Evolutionary conservation across 1,140 invertebrate genomes (phyloP), one percentile per base, ranked within the genome.

Genomic region (Drosophila chauvacae): DNA sequence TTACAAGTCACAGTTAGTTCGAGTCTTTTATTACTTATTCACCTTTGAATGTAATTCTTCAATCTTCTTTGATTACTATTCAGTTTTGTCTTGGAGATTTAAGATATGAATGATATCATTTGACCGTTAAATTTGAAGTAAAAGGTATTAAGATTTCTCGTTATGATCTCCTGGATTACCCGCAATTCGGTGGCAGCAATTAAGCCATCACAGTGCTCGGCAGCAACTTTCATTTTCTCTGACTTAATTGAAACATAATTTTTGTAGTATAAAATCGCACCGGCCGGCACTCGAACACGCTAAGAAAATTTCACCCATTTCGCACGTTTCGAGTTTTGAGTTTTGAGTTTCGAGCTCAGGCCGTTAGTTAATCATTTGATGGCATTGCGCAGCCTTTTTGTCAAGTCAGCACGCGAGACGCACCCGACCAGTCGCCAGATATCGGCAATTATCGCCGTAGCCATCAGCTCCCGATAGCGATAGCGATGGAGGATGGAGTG

Each of bases 201-300:
- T 78, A 85, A 85, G 85, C 86, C 81, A 80, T 90, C 84, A 70
- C 71, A 76, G 74, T 79, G 81, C 83, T 81, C 73, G 59, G 74
- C 80, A 69, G 62, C 81, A 81, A 90, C 85, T 88, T 88, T 90
- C 85, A 75, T 85, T 88, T 88, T 88, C 74, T 63, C 74, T 60
- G 77, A 87, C 85, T 81, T 90, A 90, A 90, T 90, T 90, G 85
- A 90, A 90, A 90, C 85, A 90, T 90, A 85, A 85, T 90, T 90
- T 90, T 85, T 74, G 82, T 81, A 69, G 81, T 77, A 75, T 86
- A 79, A 86, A 86, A 75, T 86, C 83, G 51, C 76, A 65, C 61
- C 70, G 60, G 55, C 65, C 76, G 45, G 39, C 79, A 87, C 83
- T 87, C 57, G 55, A 73, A 78, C 83, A 87, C 84, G 84, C 66